Conservation (phyloP, 2,113 vertebrate species). For the Dipodomys stephensi region DNA sequence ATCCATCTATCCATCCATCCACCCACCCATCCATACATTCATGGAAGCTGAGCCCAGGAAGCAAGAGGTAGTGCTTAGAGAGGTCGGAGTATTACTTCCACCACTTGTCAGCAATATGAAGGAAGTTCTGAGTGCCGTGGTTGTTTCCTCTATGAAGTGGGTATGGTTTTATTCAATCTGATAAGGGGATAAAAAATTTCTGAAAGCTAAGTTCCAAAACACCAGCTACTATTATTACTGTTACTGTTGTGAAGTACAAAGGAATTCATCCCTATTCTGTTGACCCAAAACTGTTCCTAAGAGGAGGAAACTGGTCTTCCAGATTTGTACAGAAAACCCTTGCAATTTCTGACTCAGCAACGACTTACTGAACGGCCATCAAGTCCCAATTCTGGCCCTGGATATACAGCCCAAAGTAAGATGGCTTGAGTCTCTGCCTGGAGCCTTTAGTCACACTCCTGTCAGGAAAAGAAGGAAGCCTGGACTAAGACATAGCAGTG, state of each 20-base stretch:
- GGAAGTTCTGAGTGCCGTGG: background rate
- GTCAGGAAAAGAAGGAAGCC: background rate
- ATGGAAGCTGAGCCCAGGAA: background rate
- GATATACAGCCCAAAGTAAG: background rate
- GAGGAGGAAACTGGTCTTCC: background rate
- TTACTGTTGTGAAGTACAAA: background rate
- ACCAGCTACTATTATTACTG: background rate
- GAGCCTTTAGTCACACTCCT: background rate
- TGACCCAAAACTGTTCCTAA: background rate
- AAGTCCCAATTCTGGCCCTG: background rate
- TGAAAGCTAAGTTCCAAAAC: background rate
- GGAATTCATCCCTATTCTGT: background rate
- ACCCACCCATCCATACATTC: fast-evolving
- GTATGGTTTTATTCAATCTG: background rate
- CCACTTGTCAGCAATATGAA: background rate
- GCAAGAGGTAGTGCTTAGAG: background rate
- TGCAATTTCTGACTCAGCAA: background rate
- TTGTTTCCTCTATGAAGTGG: background rate
- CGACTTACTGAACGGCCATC: background rate
- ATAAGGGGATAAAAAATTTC: no score
- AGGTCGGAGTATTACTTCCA: no score
- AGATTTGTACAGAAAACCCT: background rate
- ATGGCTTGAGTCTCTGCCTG: background rate
- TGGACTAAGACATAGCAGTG: background rate
- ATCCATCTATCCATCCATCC: fast-evolving